Percentiles rank a stretch among this genome's conserved stretches.
These are phyloP conservation scores for Prunella strophiata DNA, from an alignment of 2,797 vertebrate genomes.

Conservation along the genomic window DNA sequence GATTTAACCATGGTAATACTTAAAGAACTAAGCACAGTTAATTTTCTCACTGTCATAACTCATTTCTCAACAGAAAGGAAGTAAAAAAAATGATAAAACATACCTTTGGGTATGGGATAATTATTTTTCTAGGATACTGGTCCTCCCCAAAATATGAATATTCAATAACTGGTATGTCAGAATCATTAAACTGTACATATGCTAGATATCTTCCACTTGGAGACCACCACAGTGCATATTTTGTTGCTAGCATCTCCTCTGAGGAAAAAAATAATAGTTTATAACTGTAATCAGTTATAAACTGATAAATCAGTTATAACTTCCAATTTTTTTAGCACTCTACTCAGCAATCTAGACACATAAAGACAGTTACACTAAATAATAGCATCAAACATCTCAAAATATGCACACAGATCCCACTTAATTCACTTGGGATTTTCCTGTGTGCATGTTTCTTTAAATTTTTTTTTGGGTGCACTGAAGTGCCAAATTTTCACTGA, in stretches of 20 bases:
- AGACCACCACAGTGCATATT: slow-evolving; percentile 95
- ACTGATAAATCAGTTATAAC: neutral
- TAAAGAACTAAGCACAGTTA: neutral
- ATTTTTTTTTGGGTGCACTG: neutral
- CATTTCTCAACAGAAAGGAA: slow-evolving; percentile 26
- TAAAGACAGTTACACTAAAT: neutral
- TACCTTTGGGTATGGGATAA: slow-evolving; percentile 96
- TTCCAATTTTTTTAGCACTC: neutral
- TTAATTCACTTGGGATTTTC: neutral
- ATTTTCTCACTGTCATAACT: slow-evolving; percentile 25
- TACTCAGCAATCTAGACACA: neutral
- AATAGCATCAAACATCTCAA: neutral
- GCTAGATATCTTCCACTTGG: slow-evolving; percentile 85
- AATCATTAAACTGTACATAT: slow-evolving; percentile 92
- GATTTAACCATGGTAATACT: neutral
- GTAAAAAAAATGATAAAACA: slow-evolving; percentile 18
- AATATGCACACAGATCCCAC: neutral
- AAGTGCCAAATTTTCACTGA: neutral
- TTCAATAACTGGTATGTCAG: slow-evolving; percentile 88
- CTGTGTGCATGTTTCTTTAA: neutral
- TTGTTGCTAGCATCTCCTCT: slow-evolving; percentile 95
- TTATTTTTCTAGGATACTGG: slow-evolving; percentile 91
- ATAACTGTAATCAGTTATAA: neutral
- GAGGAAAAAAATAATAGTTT: slow-evolving; percentile 41
- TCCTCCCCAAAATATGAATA: slow-evolving; percentile 89